Conservation (phyloP, 2,113 vertebrate genomes). For the Nerophis ophidion region DNA sequence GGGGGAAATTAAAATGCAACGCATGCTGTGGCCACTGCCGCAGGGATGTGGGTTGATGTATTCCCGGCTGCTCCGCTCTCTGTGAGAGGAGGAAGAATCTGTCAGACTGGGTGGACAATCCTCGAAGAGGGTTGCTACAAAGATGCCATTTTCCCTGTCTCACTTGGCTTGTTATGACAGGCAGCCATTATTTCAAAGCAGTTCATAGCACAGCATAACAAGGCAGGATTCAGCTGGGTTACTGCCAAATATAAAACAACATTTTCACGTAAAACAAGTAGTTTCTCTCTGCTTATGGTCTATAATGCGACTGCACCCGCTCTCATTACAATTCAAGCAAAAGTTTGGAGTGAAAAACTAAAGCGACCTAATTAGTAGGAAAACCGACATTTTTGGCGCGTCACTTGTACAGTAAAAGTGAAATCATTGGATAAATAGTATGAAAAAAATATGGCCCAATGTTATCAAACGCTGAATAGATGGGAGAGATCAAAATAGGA, state of each 20-base stretch:
- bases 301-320: not conserved
- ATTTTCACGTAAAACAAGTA: not conserved
- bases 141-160: constrained; percentile 10
- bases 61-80: constrained; percentile 6
- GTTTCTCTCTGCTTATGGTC: not conserved
- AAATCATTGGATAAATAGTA: not conserved
- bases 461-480: too few relatives aligned
- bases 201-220: not conserved
- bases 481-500: too few relatives aligned
- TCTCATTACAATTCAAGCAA: not conserved
- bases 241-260: not conserved
- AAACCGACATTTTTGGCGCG: not conserved
- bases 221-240: constrained; percentile 1
- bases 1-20: constrained; percentile 6
- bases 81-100: constrained; percentile 4
- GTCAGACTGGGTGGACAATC: constrained; percentile 8
- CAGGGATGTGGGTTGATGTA: constrained; percentile 8
- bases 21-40: not conserved
- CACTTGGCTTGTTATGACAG: constrained; percentile 13
- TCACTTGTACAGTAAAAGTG: too few relatives aligned
- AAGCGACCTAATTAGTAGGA: not conserved
- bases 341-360: not conserved
- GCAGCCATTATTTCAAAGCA: constrained; percentile 9
- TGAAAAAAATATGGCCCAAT: not conserved
- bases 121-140: constrained; percentile 7